Base-by-base conservation (phyloP, 92 coral and sea anemone species). In the Porites divaricata region DNA sequence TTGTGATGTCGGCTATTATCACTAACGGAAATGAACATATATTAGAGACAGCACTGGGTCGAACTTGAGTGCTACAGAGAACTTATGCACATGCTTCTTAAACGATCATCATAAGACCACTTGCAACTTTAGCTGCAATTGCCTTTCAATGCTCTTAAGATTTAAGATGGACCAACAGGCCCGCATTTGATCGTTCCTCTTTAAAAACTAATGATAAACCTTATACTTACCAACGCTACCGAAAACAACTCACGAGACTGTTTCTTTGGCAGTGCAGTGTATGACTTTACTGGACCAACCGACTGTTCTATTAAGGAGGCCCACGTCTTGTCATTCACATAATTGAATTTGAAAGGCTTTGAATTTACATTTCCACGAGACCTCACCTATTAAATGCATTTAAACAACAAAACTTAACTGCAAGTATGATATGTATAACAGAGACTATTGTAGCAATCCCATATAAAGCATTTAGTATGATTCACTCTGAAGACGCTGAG, bases 281-380 rank as follows among this genome's bases (percentile, higher is more conserved):
- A 84, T 16, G 91, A 67, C n/a, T 74, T 81, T 45, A 45, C 63
- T 67, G 92, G 95, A 20, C 65, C 88, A 67, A 85, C 85, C 12
- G 95, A 91, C 71, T 91, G 95, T 45, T 91, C 95, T 57, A 91
- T 85, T 15, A 79, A 57, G 6, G 92, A 77, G 2, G 92, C 81
- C 95, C 95, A 91, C 9, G 92, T 85, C 62, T 58, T 77, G 77
- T 91, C 95, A 63, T 88, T 88, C 35, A 91, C 92, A 52, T 79
- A 77, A n/a, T 78, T 87, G 64, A 91, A 71, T 64, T 75, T 75
- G 63, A 73, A 21, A 10, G 8, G 61, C 26, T 45, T 58, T 12
- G 64, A 50, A 17, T 61, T 72, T 14, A 62, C 9, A 15, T 63
- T 61, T 10, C 15, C 13, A 2, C 35, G 79, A 72, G 2, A 63